Conservation (phyloP, 1,140 invertebrate species). For the Cardiocondyla obscurior region DNA sequence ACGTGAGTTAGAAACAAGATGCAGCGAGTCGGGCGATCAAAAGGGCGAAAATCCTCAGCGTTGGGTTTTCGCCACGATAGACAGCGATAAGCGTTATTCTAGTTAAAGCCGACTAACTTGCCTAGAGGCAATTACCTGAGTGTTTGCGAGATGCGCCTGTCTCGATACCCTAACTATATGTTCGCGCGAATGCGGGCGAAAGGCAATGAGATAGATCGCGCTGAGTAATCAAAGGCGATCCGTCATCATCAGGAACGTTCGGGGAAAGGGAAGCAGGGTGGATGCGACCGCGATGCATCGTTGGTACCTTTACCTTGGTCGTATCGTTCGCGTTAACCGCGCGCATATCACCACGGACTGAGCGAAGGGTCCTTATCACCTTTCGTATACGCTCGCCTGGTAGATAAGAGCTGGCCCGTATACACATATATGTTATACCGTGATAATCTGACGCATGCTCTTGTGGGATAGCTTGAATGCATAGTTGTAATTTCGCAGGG, state of each 20-base stretch:
- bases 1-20: not conserved
- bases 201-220: slow-evolving; percentile 69
- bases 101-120: slow-evolving; percentile 51
- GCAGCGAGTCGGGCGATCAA: slow-evolving; percentile 10
- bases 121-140: slow-evolving; percentile 63
- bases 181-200: slow-evolving; percentile 17
- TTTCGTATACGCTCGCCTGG: not conserved
- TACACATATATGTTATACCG: slow-evolving; percentile 1
- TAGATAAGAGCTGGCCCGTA: slow-evolving; percentile 54
- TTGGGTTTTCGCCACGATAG: not conserved
- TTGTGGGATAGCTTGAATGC: slow-evolving; percentile 10
- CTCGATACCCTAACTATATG: not conserved
- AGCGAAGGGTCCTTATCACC: slow-evolving; percentile 54
- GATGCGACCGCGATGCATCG: slow-evolving; percentile 18
- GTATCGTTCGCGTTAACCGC: not conserved
- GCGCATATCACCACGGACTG: slow-evolving; percentile 25
- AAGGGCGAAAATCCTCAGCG: not conserved
- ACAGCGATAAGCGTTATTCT: slow-evolving; percentile 55
- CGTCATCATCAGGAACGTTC: slow-evolving; percentile 71
- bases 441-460: not conserved
- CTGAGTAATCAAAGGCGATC: slow-evolving; percentile 71
- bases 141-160: slow-evolving; percentile 13
- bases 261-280: not conserved
- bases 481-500: slow-evolving; percentile 61
- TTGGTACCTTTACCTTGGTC: not conserved